phyloP scores from a whole-genome alignment of 2,797 vertebrate species.

The Mico argentatus region DNA sequence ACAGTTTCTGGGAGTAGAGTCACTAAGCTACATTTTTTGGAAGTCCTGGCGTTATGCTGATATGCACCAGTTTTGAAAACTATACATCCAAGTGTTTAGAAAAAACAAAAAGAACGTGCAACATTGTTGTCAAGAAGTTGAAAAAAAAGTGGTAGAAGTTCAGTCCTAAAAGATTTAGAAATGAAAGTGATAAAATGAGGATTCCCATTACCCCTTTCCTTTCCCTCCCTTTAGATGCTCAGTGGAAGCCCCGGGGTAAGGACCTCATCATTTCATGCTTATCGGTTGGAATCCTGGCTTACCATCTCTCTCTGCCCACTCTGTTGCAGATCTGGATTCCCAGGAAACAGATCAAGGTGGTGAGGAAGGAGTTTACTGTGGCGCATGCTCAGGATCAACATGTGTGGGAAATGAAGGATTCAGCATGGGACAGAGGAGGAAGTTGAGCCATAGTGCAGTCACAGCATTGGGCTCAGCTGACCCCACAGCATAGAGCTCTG shows the following conservation, averaged over 20 bases:
- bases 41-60: neutral
- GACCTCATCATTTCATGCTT: neutral
- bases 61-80: neutral
- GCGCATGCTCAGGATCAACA: neutral
- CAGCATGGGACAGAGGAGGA: neutral
- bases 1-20: neutral
- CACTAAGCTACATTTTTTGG: neutral
- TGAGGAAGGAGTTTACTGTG: neutral
- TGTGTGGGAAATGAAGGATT: neutral
- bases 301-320: neutral
- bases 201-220: neutral
- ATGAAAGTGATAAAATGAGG: neutral
- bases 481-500: neutral
- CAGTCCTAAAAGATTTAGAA: neutral
- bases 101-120: neutral
- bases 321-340: neutral
- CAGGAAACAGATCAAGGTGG: neutral
- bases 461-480: neutral
- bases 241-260: neutral
- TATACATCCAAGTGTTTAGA: neutral
- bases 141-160: neutral
- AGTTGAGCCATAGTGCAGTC: neutral
- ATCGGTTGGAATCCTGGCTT: neutral
- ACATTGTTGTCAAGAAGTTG: constrained; percentile 17
- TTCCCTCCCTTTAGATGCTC: neutral